These are phyloP conservation scores for Coelopa frigida DNA, from an alignment of 1,140 invertebrate genomes.

Conservation along the genomic window DNA sequence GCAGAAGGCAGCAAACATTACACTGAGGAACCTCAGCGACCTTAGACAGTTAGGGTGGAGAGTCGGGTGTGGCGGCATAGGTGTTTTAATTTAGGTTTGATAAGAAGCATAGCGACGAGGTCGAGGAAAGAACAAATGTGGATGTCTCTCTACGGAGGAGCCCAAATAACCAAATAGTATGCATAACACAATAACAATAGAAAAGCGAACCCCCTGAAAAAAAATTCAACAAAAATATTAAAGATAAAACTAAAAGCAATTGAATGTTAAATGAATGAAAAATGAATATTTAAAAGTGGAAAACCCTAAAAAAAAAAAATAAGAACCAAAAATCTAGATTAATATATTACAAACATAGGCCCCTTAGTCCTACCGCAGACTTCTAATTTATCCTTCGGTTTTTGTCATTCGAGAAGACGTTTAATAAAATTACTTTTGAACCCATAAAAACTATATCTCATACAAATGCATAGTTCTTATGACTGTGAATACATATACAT, in stretches of 20 bases:
- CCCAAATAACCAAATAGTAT: not conserved
- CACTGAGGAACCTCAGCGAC: no score
- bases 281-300: not conserved
- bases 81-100: no score
- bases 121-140: not conserved
- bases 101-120: no score
- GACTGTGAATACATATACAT: slow-evolving; percentile 1
- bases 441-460: slow-evolving; percentile 1
- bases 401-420: slow-evolving; percentile 1
- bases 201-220: no score
- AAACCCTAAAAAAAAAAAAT: slow-evolving; percentile 9
- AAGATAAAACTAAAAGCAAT: not conserved
- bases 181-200: not conserved
- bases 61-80: no score
- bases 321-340: slow-evolving; percentile 10
- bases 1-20: no score
- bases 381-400: slow-evolving; percentile 9
- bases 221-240: not conserved
- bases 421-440: slow-evolving; percentile 13
- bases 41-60: no score
- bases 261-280: not conserved
- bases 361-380: not conserved
- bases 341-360: slow-evolving; percentile 6
- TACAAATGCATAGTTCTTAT: not conserved
- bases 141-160: not conserved